Conservation (phyloP, 1,140 invertebrate genomes). For the Pissodes strobi region DNA sequence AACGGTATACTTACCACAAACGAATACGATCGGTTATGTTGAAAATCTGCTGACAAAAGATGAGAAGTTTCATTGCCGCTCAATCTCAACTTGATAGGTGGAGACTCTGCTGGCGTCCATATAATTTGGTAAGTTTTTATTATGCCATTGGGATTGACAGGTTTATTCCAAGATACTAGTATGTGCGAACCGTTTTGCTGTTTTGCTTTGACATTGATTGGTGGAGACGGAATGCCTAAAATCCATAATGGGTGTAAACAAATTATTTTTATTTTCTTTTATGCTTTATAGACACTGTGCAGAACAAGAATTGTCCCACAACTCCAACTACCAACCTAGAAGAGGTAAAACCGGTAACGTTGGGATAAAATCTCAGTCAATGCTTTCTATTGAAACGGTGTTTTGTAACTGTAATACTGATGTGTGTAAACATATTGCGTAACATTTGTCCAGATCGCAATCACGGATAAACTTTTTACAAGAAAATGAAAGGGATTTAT, state of each 20-base stretch:
- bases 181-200: constrained; percentile 69
- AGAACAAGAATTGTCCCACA: too few species aligned
- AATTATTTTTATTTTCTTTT: too few species aligned
- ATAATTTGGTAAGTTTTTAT: constrained; percentile 68
- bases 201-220: constrained; percentile 65
- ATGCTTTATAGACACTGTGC: too few species aligned
- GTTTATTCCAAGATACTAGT: constrained; percentile 69
- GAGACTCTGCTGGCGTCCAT: constrained; percentile 51
- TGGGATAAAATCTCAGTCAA: too few species aligned
- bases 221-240: constrained; percentile 65
- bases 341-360: constrained; percentile 46
- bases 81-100: constrained; percentile 45
- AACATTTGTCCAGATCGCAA: too few species aligned
- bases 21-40: constrained; percentile 67
- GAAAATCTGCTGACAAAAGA: constrained; percentile 63
- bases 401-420: too few species aligned
- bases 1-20: constrained; percentile 79
- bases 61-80: constrained; percentile 58
- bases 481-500: too few species aligned
- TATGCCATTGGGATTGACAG: constrained; percentile 65
- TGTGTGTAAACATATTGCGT: too few species aligned
- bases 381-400: too few species aligned
- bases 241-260: too few species aligned
- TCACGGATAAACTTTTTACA: too few species aligned
- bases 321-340: too few species aligned